Conservation (phyloP, 2,888 invertebrate species). For the Diadegma fenestrale region DNA sequence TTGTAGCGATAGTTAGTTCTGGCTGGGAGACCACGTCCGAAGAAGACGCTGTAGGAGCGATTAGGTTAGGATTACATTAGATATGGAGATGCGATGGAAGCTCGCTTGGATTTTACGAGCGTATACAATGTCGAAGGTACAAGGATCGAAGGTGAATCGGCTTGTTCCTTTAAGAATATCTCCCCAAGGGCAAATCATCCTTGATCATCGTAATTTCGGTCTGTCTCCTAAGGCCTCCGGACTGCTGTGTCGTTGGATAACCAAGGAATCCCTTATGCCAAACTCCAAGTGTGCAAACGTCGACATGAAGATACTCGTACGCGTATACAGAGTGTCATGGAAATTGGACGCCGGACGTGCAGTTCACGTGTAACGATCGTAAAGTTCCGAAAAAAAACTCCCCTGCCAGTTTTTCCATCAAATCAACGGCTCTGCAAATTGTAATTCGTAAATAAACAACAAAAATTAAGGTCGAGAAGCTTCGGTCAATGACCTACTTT, state of each 20-base stretch:
- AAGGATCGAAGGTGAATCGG: conserved; percentile 68
- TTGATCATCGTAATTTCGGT: conserved; percentile 68
- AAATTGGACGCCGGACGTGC: not conserved
- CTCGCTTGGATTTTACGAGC: conserved; percentile 45
- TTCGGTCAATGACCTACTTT: not conserved
- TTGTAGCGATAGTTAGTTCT: conserved; percentile 84
- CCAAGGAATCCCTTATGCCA: conserved; percentile 32
- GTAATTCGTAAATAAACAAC: not conserved
- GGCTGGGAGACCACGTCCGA: conserved; percentile 77
- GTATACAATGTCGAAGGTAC: conserved; percentile 66
- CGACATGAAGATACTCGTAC: conserved; percentile 55
- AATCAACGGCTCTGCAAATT: not conserved
- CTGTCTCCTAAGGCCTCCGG: conserved; percentile 34
- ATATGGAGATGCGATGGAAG: conserved; percentile 75
- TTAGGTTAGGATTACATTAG: conserved; percentile 77
- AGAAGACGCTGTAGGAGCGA: conserved; percentile 73
- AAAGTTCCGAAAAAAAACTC: not conserved
- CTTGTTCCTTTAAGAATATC: conserved; percentile 58
- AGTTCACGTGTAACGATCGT: not conserved
- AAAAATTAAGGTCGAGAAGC: not conserved
- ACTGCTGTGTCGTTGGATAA: conserved; percentile 36
- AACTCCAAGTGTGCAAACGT: conserved; percentile 33
- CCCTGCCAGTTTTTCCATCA: not conserved
- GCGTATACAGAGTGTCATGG: conserved; percentile 47
- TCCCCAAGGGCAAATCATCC: conserved; percentile 66